Conservation (phyloP, 2,888 invertebrate genomes). For the Lutraria lutraria region DNA sequence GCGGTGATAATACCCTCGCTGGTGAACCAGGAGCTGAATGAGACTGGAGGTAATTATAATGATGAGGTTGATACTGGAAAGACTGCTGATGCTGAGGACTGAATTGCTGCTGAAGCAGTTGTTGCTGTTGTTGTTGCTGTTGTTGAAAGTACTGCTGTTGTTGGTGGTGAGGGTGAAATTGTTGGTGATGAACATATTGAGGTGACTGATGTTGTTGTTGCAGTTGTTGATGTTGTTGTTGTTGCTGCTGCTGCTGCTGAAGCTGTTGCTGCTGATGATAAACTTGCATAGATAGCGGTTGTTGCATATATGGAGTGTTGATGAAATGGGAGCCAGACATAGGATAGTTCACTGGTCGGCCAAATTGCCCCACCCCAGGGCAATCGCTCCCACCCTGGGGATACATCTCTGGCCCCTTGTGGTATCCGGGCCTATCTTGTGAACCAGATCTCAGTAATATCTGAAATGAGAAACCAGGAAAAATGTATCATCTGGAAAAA, state of each 20-base stretch:
- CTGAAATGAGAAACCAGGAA: constrained; percentile 56
- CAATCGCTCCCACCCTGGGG: constrained; percentile 54
- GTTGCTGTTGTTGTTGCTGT: constrained; percentile 48
- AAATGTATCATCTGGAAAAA: not conserved
- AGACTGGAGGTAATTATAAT: constrained; percentile 58
- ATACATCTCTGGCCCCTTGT: constrained; percentile 60
- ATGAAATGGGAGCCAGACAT: constrained; percentile 65
- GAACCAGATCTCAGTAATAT: constrained; percentile 62
- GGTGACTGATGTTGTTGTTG: constrained; percentile 56
- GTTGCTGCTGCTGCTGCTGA: constrained; percentile 43
- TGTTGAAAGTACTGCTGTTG: constrained; percentile 39
- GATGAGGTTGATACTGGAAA: constrained; percentile 50
- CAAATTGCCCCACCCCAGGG: constrained; percentile 53
- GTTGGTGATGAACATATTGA: constrained; percentile 47
- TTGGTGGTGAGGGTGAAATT: constrained; percentile 51
- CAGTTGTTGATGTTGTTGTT: constrained; percentile 51
- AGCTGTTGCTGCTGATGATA: constrained; percentile 65
- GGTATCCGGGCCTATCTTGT: constrained; percentile 50
- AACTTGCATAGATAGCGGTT: constrained; percentile 66
- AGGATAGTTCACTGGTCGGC: constrained; percentile 59
- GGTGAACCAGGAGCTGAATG: constrained; percentile 70
- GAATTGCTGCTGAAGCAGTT: constrained; percentile 43
- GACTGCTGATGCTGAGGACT: constrained; percentile 58
- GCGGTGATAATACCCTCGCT: constrained; percentile 64
- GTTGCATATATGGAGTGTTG: constrained; percentile 71